phyloP scores from a whole-genome alignment of 35 echinoderm and acorn worm genomes.

The Diadema setosum region DNA sequence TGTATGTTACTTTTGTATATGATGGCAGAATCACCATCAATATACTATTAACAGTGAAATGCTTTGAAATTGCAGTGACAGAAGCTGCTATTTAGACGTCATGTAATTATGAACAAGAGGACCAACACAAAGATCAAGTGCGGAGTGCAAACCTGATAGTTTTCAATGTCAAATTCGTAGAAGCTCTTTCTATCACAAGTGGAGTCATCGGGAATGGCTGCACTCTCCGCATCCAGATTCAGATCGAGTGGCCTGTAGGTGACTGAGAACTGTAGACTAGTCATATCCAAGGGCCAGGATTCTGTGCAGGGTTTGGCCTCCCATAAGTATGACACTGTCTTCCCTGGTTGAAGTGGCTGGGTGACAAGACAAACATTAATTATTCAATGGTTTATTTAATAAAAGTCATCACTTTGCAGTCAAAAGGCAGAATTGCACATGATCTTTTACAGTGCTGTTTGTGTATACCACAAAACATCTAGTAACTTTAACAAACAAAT shows the following conservation, averaged over 20 bases:
- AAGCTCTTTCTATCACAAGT: not conserved
- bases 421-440: too few species aligned
- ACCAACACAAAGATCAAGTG: not conserved
- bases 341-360: not conserved
- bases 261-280: not conserved
- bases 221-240: not conserved
- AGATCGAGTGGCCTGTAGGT: not conserved
- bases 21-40: too few species aligned
- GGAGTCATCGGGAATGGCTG: not conserved
- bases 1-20: too few species aligned
- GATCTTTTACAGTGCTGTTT: too few species aligned
- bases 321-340: not conserved
- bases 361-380: too few species aligned
- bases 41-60: too few species aligned
- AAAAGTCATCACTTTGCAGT: too few species aligned
- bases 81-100: too few species aligned
- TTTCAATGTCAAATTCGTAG: not conserved
- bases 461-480: too few species aligned
- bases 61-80: too few species aligned
- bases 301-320: not conserved
- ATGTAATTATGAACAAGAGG: not conserved
- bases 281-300: not conserved
- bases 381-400: too few species aligned
- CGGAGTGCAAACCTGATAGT: not conserved
- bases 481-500: too few species aligned